Evolutionary conservation across 2,888 invertebrate species (phyloP).

Genomic region (Phyllotreta cruciferae): DNA sequence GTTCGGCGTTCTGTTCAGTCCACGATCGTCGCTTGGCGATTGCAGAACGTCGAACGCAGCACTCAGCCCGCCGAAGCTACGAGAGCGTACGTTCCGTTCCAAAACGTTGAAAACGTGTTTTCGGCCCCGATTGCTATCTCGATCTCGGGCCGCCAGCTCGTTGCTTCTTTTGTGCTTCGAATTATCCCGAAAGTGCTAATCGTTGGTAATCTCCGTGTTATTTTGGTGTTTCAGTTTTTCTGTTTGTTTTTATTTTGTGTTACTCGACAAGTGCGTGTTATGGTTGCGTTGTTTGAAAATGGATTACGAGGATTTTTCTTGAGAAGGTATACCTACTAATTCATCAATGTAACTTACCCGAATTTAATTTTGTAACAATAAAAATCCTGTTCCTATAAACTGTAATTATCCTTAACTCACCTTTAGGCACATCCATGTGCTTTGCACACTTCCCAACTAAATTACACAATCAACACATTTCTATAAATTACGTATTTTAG

Average conservation of each 20-base stretch:
- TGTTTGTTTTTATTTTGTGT: conserved; percentile 36
- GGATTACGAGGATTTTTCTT: conserved; percentile 39
- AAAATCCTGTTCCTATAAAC: background rate
- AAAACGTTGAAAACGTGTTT: conserved; percentile 36
- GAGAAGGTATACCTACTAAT: conserved; percentile 32
- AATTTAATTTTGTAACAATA: background rate
- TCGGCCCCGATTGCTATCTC: conserved; percentile 34
- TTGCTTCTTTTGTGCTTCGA: conserved; percentile 32
- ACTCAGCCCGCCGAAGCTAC: conserved; percentile 20
- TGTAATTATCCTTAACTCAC: no score
- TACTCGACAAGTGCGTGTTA: conserved; percentile 32
- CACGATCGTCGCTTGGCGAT: conserved; percentile 34
- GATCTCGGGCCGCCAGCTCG: conserved; percentile 29
- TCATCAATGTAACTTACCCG: background rate
- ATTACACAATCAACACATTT: no score
- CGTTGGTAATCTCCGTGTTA: conserved; percentile 34
- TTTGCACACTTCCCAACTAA: no score
- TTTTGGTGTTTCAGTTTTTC: conserved; percentile 35
- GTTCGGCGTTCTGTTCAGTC: conserved; percentile 28
- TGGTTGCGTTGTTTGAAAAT: conserved; percentile 33
- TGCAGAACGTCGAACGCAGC: conserved; percentile 18
- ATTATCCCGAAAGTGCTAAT: conserved; percentile 34
- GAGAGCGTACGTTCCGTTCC: conserved; percentile 25
- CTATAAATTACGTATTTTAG: no score
- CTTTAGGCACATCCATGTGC: background rate